These are phyloP conservation scores for Tyria jacobaeae DNA, from an alignment of 2,888 invertebrate species.

Conservation along the genomic window DNA sequence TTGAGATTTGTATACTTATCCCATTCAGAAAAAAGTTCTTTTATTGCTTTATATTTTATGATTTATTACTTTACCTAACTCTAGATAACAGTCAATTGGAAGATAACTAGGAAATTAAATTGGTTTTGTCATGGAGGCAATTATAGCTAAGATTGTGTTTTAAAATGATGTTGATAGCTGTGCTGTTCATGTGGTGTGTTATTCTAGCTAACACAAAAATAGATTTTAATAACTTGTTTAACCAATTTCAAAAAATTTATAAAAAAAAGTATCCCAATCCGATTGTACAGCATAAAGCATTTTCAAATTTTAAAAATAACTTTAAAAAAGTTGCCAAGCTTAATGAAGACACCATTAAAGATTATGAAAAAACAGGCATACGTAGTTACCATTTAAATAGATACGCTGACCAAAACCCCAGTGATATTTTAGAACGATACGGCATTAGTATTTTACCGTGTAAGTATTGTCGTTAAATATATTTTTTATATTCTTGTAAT, in stretches of 20 bases:
- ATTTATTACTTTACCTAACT: background rate
- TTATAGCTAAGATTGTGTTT: background rate
- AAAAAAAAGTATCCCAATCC: background rate
- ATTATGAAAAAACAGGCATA: slow-evolving; percentile 3
- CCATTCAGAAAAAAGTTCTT: background rate
- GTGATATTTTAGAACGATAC: slow-evolving; percentile 56
- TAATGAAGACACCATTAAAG: slow-evolving; percentile 50
- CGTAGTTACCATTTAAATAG: slow-evolving; percentile 56
- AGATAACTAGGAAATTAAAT: background rate
- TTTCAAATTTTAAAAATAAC: background rate
- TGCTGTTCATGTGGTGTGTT: background rate
- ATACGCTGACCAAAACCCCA: slow-evolving; percentile 62
- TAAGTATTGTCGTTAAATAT: slow-evolving; percentile 49
- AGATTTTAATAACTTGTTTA: background rate
- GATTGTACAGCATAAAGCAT: background rate
- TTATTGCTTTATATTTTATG: background rate
- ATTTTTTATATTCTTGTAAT: background rate
- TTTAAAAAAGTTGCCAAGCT: slow-evolving; percentile 34
- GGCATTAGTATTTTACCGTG: slow-evolving; percentile 62
- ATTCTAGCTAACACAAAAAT: background rate
- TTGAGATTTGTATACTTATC: background rate
- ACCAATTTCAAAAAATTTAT: background rate
- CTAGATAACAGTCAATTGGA: background rate
- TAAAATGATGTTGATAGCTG: slow-evolving; percentile 1
- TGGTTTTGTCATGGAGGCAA: too few relatives aligned